Evolutionary conservation across 2,113 vertebrate genomes (phyloP).

Genomic region (Petroica traversi): DNA sequence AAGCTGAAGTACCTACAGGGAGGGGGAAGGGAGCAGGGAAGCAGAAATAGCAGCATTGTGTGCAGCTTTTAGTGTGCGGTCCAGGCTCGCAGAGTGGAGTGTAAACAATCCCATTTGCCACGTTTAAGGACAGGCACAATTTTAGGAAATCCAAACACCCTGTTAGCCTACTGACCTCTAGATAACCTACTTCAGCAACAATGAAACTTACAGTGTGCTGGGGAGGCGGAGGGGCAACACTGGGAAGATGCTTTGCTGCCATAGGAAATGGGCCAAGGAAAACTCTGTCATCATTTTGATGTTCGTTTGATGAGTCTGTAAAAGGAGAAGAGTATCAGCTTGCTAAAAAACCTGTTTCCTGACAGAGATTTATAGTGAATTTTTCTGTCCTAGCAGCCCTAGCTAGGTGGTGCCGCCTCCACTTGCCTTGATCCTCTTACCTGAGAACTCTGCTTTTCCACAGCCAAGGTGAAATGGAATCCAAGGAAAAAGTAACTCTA

Average conservation of each 20-base stretch:
- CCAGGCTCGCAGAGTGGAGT: neutral
- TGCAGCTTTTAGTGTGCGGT: neutral
- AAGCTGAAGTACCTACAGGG: neutral
- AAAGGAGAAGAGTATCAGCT: slow-evolving; percentile 1
- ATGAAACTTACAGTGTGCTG: slow-evolving; percentile 60
- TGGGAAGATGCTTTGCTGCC: slow-evolving; percentile 34
- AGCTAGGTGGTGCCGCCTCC: neutral
- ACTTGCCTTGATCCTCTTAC: neutral
- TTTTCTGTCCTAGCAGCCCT: neutral
- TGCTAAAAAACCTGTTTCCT: neutral
- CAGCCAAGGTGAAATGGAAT: neutral
- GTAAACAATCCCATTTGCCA: slow-evolving; percentile 58
- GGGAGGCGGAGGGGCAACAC: neutral
- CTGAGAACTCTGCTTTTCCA: neutral
- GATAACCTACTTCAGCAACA: slow-evolving; percentile 74
- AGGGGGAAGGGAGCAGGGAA: slow-evolving; percentile 1
- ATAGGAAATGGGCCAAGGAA: slow-evolving; percentile 39
- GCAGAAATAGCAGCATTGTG: slow-evolving; percentile 63
- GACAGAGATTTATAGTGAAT: neutral
- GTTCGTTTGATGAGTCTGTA: neutral
- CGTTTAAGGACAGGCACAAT: slow-evolving; percentile 76
- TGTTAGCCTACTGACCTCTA: slow-evolving; percentile 75
- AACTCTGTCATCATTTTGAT: neutral
- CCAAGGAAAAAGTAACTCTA: neutral
- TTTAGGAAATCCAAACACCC: slow-evolving; percentile 87